A percentile compares a stretch with the other conserved stretches of the same genome.
phyloP scores from a whole-genome alignment of 1,140 invertebrate genomes.

The Telenomus remus region DNA sequence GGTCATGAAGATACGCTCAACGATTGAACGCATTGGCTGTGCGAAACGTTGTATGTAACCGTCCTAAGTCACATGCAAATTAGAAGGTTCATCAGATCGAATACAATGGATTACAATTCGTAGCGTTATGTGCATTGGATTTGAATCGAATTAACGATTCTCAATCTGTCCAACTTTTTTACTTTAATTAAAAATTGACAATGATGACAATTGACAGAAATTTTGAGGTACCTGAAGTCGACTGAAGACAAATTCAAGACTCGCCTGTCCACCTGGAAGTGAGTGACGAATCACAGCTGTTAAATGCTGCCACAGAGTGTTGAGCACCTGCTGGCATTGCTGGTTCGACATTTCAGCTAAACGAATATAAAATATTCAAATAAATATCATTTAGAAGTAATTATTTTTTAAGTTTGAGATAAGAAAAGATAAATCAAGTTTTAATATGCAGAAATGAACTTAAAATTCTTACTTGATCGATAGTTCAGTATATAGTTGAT shows the following conservation, averaged over 20 bases:
- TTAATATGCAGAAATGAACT: no score
- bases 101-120: constrained; percentile 10
- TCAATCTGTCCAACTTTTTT: no score
- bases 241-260: constrained; percentile 53
- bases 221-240: constrained; percentile 16
- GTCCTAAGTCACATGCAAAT: constrained; percentile 35
- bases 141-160: no score
- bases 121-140: no score
- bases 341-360: constrained; percentile 3
- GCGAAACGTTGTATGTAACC: constrained; percentile 32
- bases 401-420: no score
- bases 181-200: no score
- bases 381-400: no score
- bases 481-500: constrained; percentile 56
- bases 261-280: constrained; percentile 50
- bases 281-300: constrained; percentile 59
- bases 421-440: no score
- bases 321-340: constrained; percentile 46
- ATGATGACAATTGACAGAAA: no score
- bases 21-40: constrained; percentile 45
- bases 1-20: constrained; percentile 39
- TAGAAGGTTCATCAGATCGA: constrained; percentile 9
- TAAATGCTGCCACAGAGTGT: constrained; percentile 55
- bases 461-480: constrained; percentile 33
- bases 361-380: no score